These are phyloP conservation scores for Echinometra lucunter DNA, from an alignment of 53 echinoderm and acorn worm genomes.

Conservation along the genomic window DNA sequence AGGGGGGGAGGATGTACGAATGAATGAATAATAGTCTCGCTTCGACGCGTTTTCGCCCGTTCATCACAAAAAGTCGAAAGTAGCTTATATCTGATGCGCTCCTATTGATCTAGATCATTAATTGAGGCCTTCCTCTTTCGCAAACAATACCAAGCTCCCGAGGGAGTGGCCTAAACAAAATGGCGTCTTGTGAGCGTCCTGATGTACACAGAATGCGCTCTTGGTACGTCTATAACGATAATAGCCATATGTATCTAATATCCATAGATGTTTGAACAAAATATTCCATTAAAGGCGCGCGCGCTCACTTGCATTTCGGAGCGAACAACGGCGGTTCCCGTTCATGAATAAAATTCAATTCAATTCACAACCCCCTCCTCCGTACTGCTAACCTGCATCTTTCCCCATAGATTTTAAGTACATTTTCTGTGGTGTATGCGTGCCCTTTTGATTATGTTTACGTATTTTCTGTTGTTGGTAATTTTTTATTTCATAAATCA, in stretches of 20 bases:
- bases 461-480: not conserved
- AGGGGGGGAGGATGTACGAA: not conserved
- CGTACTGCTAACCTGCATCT: not conserved
- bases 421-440: not conserved
- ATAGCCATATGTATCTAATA: conserved; percentile 29
- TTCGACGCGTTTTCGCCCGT: conserved; percentile 55
- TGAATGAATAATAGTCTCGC: conserved; percentile 49
- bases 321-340: not conserved
- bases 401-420: not conserved
- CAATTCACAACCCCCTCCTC: not conserved
- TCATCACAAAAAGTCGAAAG: conserved; percentile 35
- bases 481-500: not conserved
- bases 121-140: not conserved
- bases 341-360: conserved; percentile 19
- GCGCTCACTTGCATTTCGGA: conserved; percentile 39
- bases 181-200: conserved; percentile 24
- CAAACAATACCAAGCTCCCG: conserved; percentile 8
- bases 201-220: not conserved
- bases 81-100: conserved; percentile 48
- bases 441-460: not conserved
- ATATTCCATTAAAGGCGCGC: conserved; percentile 59
- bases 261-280: not conserved
- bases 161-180: conserved; percentile 36
- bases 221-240: not conserved
- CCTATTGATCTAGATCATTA: conserved; percentile 48